A percentile compares a stretch with the other conserved stretches of the same genome.
Evolutionary conservation across 2,888 invertebrate genomes (phyloP).

Genomic region (Sclerodermus sp.): DNA sequence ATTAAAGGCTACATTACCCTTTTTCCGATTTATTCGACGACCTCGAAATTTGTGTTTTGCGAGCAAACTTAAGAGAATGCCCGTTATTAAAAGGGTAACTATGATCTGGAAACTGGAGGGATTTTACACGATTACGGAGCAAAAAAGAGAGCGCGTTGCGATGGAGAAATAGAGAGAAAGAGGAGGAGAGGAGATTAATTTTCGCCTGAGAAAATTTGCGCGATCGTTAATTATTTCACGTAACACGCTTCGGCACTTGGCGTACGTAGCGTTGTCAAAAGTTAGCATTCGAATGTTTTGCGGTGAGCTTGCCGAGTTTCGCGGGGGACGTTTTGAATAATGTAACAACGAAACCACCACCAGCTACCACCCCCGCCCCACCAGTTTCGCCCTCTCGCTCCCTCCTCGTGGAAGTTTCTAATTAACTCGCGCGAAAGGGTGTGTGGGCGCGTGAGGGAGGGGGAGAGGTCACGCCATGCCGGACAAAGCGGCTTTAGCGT

Average conservation of each 20-base stretch:
- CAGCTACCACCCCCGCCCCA: neutral
- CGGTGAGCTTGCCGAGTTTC: constrained; percentile 41
- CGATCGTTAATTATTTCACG: constrained; percentile 55
- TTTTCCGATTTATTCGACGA: too few relatives aligned
- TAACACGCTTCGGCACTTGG: constrained; percentile 43
- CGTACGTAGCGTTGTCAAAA: constrained; percentile 45
- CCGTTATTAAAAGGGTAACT: too few relatives aligned
- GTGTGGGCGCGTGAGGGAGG: neutral
- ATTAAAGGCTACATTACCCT: too few relatives aligned
- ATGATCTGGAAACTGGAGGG: too few relatives aligned
- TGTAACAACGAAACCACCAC: constrained; percentile 45
- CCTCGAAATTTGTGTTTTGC: too few relatives aligned
- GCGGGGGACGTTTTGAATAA: constrained; percentile 52
- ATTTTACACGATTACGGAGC: too few relatives aligned
- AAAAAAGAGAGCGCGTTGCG: too few relatives aligned
- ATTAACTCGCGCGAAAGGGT: constrained; percentile 43
- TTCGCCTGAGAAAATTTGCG: constrained; percentile 38
- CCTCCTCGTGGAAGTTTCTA: constrained; percentile 48
- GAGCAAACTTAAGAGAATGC: too few relatives aligned
- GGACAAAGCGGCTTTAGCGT: constrained; percentile 43
- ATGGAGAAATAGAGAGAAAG: constrained; percentile 16
- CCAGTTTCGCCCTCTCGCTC: neutral
- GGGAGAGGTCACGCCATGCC: constrained; percentile 28
- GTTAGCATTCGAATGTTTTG: constrained; percentile 49
- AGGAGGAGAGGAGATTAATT: constrained; percentile 17